A percentile compares a stretch with the other conserved stretches of the same genome.
Evolutionary conservation across 2,113 vertebrate genomes (phyloP).

Genomic region (Gallinago jamesoni): DNA sequence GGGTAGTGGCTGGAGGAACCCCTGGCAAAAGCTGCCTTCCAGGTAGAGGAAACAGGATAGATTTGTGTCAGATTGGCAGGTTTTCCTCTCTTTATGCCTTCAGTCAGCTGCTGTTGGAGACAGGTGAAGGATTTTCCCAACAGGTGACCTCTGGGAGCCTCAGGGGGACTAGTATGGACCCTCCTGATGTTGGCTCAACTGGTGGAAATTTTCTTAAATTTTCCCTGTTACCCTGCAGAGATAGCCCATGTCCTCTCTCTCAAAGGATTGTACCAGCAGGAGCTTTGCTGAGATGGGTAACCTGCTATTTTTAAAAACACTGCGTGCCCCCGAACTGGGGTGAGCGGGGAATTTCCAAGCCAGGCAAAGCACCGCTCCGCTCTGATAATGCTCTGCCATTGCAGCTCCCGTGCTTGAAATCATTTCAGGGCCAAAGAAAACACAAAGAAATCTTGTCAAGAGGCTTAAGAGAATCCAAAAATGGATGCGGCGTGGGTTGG

Average conservation of each 20-base stretch:
- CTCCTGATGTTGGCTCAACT: not conserved
- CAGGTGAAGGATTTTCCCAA: not conserved
- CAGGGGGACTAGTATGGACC: accelerated
- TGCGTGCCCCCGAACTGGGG: not conserved
- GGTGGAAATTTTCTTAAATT: not conserved
- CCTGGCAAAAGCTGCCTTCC: not conserved
- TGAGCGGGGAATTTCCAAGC: not conserved
- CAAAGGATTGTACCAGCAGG: not conserved
- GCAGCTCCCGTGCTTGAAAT: not conserved
- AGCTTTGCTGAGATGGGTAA: not conserved
- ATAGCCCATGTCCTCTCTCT: not conserved
- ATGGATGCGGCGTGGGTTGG: not conserved
- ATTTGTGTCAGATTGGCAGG: not conserved
- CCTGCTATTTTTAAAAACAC: conserved; percentile 10
- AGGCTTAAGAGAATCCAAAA: not conserved
- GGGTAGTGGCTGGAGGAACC: not conserved
- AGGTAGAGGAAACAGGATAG: not conserved
- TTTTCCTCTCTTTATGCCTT: not conserved
- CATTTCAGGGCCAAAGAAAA: not conserved
- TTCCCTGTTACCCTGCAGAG: not conserved
- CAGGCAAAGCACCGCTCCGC: not conserved
- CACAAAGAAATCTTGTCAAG: not conserved
- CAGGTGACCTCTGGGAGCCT: not conserved
- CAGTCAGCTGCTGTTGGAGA: not conserved
- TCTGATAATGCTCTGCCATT: not conserved